These are phyloP conservation scores for Phalacrocorax pelagicus DNA, from an alignment of 2,113 vertebrate species.

Conservation along the genomic window DNA sequence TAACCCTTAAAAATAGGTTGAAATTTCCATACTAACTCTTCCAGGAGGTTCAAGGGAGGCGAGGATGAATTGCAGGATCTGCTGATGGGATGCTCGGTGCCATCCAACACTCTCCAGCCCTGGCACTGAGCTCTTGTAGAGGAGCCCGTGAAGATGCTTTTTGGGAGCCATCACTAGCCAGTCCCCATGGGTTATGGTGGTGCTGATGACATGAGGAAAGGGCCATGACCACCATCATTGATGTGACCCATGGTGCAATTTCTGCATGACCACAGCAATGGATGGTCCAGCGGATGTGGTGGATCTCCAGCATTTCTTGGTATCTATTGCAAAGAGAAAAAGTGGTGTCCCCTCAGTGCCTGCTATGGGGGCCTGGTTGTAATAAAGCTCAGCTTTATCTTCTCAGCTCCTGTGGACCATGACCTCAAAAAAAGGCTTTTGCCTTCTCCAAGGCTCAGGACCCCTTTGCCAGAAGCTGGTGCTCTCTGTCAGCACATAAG, in stretches of 20 bases:
- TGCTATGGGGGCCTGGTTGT: background rate
- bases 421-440: background rate
- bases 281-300: background rate
- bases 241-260: background rate
- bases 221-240: background rate
- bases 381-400: background rate
- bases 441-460: background rate
- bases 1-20: conserved; percentile 87
- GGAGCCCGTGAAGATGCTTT: background rate
- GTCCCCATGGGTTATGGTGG: background rate
- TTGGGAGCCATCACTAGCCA: background rate
- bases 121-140: background rate
- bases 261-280: background rate
- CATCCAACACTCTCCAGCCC: background rate
- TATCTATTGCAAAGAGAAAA: background rate
- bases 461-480: background rate
- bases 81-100: background rate
- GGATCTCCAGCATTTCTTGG: background rate
- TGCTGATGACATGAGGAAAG: background rate
- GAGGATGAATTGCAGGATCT: conserved; percentile 44
- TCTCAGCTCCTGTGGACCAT: background rate
- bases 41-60: conserved; percentile 57
- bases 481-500: background rate
- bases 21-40: conserved; percentile 85
- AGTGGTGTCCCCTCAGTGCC: background rate